Percentiles rank a stretch among this genome's conserved stretches.
These are phyloP conservation scores for Benthosema pterotum DNA, from an alignment of 2,797 vertebrate genomes.

Conservation along the genomic window DNA sequence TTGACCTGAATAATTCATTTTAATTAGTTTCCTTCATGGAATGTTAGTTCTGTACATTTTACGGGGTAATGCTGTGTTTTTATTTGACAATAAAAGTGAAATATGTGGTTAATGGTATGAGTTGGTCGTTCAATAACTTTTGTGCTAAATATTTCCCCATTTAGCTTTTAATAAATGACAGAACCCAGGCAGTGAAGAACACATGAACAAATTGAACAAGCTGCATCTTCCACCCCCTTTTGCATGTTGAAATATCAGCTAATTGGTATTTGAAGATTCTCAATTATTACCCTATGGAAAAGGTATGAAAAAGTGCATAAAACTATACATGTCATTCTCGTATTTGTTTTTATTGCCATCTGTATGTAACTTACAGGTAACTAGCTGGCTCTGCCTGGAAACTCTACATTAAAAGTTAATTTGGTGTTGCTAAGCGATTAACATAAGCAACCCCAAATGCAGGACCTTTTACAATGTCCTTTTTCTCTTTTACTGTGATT, in stretches of 20 bases:
- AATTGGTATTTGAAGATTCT: too few relatives aligned
- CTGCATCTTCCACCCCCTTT: too few relatives aligned
- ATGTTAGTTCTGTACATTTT: too few relatives aligned
- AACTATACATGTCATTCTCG: not conserved
- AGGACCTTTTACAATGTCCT: too few relatives aligned
- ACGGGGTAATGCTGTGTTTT: not conserved
- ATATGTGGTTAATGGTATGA: not conserved
- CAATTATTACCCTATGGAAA: too few relatives aligned
- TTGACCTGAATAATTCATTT: too few relatives aligned
- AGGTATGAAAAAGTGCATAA: not conserved
- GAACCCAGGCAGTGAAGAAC: not conserved
- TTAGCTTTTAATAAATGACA: slow-evolving; percentile 9
- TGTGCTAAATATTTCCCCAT: slow-evolving; percentile 21
- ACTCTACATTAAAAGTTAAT: not conserved
- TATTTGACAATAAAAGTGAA: slow-evolving; percentile 11
- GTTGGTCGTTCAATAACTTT: slow-evolving; percentile 37
- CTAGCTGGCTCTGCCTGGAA: too few relatives aligned
- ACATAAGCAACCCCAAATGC: not conserved
- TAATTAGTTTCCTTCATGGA: too few relatives aligned
- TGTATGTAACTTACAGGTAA: too few relatives aligned
- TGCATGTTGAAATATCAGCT: too few relatives aligned
- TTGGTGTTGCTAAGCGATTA: not conserved
- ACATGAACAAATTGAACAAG: too few relatives aligned
- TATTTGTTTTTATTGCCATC: not conserved
- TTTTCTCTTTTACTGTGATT: not conserved